Evolutionary conservation across 1,140 invertebrate species (phyloP).

Genomic region (Theocolax elegans): DNA sequence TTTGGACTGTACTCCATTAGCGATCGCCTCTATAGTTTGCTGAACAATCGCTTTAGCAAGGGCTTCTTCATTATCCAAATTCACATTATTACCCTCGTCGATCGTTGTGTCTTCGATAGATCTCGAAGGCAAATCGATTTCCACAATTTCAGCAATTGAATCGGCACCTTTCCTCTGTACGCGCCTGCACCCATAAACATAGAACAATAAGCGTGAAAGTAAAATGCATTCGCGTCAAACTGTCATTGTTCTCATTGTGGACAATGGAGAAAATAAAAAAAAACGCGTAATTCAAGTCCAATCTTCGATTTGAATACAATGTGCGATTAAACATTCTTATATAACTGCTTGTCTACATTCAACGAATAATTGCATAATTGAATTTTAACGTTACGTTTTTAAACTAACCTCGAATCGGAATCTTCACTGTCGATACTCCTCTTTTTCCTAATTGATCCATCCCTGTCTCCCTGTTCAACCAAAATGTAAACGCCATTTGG

Average conservation of each 20-base stretch:
- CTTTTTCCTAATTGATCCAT: neutral
- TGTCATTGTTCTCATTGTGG: no score
- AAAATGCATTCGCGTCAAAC: no score
- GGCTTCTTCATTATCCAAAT: slow-evolving; percentile 26
- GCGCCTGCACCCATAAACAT: no score
- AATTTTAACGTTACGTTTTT: no score
- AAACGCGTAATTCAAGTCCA: no score
- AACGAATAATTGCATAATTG: no score
- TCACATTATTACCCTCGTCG: slow-evolving; percentile 32
- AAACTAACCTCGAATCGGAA: slow-evolving; percentile 10
- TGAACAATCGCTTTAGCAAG: slow-evolving; percentile 14
- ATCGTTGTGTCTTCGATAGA: slow-evolving; percentile 4
- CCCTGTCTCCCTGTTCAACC: neutral
- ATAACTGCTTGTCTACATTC: no score
- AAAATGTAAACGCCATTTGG: slow-evolving; percentile 10
- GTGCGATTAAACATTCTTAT: no score
- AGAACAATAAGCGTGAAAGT: no score
- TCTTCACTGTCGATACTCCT: neutral
- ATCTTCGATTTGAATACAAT: no score
- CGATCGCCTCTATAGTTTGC: slow-evolving; percentile 17
- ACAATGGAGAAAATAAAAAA: no score
- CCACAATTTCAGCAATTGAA: slow-evolving; percentile 57
- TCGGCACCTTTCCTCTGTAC: slow-evolving; percentile 55
- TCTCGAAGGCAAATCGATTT: slow-evolving; percentile 51
- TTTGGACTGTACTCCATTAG: neutral